phyloP scores from a whole-genome alignment of 2,888 invertebrate species.

The Conus canariensis region DNA sequence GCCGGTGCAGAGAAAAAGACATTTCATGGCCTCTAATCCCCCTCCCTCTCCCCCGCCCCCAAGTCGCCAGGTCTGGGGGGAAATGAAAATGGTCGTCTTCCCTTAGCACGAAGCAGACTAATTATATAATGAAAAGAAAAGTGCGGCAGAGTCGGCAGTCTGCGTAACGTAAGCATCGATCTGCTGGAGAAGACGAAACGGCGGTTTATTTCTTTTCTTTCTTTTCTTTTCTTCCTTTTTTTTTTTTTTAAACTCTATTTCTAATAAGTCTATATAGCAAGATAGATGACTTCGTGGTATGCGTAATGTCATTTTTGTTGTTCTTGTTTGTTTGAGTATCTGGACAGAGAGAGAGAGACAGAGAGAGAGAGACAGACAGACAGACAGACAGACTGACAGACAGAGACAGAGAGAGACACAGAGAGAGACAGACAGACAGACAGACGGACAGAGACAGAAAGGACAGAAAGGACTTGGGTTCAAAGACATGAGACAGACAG shows the following conservation, averaged over 20 bases:
- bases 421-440: neutral
- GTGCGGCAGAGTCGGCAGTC: no score
- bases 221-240: neutral
- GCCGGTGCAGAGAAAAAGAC: neutral
- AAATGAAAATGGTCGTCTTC: neutral
- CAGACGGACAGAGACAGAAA: neutral
- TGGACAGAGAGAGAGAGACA: neutral
- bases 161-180: neutral
- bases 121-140: slow-evolving; percentile 28
- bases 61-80: neutral
- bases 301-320: neutral
- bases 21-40: neutral
- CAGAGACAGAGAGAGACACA: neutral
- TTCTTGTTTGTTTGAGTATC: no score
- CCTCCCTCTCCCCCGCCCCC: neutral
- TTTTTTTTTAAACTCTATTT: no score
- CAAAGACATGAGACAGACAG: no score
- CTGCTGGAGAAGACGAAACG: no score
- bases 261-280: no score
- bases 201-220: neutral
- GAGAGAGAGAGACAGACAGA: neutral
- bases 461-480: neutral
- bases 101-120: neutral
- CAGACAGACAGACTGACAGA: neutral
- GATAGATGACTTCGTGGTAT: no score